Base-by-base conservation (phyloP, 2,113 vertebrate species). In the Dromiciops gliroides region DNA sequence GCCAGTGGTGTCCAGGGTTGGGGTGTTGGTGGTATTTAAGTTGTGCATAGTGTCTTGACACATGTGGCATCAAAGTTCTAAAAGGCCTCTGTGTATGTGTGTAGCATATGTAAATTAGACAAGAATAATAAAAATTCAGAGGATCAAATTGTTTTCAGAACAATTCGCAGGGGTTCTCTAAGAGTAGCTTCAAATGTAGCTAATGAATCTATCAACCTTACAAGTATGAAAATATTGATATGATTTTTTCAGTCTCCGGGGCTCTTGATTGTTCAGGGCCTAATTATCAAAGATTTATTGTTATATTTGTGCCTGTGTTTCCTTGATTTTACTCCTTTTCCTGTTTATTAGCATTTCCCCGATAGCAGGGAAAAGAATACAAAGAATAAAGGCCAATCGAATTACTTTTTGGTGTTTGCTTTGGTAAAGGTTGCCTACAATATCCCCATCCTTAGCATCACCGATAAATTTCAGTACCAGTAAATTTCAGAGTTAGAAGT, bases 341-440 rank as follows among this genome's bases (percentile, higher is more conserved):
- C 67, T 83, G 67, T 92, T 31, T n/a, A 2, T 37, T 50, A 25
- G 50, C 67, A 56, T 90, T 23, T 3, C 0, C 51, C 28, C n/a
- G 24, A 47, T 0, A 47, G 11, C 6, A 44, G 91, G 31, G 8
- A 5, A 52, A 44, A 48, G 48, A 25, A 75, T 90, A 47, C 3
- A 16, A 50, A 93, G 49, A 92, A 50, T 11, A 23, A 48, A 92
- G 47, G 11, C 91, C 93, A 31, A 51, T 90, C 11, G 95, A 94
- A 44, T 25, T 16, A 48, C 28, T 28, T 90, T 22, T 91, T 47
- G 25, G 92, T 88, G 28, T 92, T 90, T 94, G 67, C 8, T 22
- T 14, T 48, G 90, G 50, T 48, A 31, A 90, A 89, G 22, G 92
- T n/a, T 50, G 28, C n/a, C 51, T 60, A 28, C 26, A 83, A 1